Evolutionary conservation across 2,113 vertebrate species (phyloP).

Genomic region (Euleptes europaea): DNA sequence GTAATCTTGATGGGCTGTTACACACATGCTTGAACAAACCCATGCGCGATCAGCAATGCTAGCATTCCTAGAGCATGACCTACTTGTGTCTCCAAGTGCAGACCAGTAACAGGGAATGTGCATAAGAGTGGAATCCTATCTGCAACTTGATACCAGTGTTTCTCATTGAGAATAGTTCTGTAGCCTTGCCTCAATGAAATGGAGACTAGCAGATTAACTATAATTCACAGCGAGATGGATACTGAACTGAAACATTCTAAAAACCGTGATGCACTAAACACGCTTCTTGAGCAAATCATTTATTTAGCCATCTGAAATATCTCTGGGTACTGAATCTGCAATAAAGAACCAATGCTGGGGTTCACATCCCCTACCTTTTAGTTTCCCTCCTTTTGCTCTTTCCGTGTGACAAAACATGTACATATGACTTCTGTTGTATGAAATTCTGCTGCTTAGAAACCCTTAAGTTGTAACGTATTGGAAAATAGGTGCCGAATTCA

Average conservation of each 20-base stretch:
- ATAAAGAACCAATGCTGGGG: background rate
- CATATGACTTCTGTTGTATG: rapidly evolving
- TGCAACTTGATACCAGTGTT: background rate
- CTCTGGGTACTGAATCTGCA: background rate
- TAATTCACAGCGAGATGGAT: background rate
- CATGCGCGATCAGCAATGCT: background rate
- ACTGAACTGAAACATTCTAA: background rate
- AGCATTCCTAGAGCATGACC: background rate
- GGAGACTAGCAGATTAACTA: background rate
- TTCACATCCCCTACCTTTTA: background rate
- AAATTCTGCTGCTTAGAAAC: rapidly evolving
- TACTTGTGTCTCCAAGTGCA: background rate
- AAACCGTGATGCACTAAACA: background rate
- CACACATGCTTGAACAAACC: background rate
- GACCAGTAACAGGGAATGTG: background rate
- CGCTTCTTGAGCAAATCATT: rapidly evolving
- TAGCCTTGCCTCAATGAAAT: background rate
- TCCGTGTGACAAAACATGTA: background rate
- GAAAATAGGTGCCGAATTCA: background rate
- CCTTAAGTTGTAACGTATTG: rapidly evolving
- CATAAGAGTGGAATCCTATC: background rate
- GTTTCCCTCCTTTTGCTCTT: background rate
- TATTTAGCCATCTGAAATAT: background rate
- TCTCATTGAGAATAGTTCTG: background rate
- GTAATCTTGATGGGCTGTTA: background rate